These are phyloP conservation scores for Drosophila paulistorum DNA, from an alignment of 1,140 invertebrate genomes.

Conservation along the genomic window DNA sequence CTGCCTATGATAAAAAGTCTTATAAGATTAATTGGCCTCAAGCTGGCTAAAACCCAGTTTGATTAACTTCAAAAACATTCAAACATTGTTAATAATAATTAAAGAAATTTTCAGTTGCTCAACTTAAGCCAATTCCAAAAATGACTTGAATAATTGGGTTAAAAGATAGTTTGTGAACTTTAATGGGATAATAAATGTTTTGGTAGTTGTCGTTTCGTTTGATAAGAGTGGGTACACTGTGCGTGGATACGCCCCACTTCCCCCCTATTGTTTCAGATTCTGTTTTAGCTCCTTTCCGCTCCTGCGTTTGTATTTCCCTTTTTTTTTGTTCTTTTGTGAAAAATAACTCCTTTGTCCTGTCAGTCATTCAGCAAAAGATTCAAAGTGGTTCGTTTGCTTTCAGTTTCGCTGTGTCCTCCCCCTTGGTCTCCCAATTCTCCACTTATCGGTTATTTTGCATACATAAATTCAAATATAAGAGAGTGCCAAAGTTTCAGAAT, in stretches of 20 bases:
- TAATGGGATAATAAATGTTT: background rate
- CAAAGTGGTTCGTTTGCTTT: slow-evolving; percentile 58
- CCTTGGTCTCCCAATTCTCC: background rate
- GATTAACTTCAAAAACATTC: too few relatives aligned
- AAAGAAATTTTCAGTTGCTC: too few relatives aligned
- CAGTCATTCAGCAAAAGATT: slow-evolving; percentile 56
- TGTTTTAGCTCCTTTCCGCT: slow-evolving; percentile 12
- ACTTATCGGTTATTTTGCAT: slow-evolving; percentile 59
- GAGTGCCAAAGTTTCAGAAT: slow-evolving; percentile 38
- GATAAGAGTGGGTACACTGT: slow-evolving; percentile 4
- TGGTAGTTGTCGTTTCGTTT: background rate
- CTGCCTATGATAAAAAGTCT: too few relatives aligned
- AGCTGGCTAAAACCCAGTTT: too few relatives aligned
- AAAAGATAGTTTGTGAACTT: background rate
- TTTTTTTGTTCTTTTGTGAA: slow-evolving; percentile 72
- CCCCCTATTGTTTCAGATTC: background rate
- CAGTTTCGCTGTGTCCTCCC: slow-evolving; percentile 28
- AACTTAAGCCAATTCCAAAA: too few relatives aligned
- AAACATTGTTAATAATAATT: too few relatives aligned
- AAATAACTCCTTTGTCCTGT: slow-evolving; percentile 80
- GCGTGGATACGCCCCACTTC: background rate
- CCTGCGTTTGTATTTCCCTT: slow-evolving; percentile 12
- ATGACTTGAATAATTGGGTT: too few relatives aligned
- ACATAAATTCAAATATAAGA: slow-evolving; percentile 67
- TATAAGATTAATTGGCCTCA: too few relatives aligned